A percentile compares a stretch with the other conserved stretches of the same genome.
phyloP scores from a whole-genome alignment of 2,888 invertebrate genomes.

The Fissipunctia ypsillon region DNA sequence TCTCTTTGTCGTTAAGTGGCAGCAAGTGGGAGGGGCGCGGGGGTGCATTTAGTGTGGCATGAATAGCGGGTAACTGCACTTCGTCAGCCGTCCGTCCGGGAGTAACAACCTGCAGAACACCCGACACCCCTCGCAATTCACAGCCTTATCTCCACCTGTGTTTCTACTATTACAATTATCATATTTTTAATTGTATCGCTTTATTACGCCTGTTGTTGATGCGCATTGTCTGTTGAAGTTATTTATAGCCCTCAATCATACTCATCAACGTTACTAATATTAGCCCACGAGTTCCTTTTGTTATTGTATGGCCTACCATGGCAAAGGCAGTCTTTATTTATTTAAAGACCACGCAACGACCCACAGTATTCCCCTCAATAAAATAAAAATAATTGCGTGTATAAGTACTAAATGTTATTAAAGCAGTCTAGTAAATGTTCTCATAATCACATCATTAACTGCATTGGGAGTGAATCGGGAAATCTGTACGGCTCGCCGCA shows the following conservation, averaged over 20 bases:
- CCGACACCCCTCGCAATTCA: conserved; percentile 73
- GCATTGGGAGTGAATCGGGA: conserved; percentile 76
- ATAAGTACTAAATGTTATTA: conserved; percentile 44
- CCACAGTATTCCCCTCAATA: conserved; percentile 4
- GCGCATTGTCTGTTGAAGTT: conserved; percentile 25
- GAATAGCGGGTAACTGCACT: conserved; percentile 89
- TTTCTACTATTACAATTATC: conserved; percentile 62
- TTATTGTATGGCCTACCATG: conserved; percentile 23
- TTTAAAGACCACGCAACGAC: conserved; percentile 35
- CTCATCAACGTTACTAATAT: conserved; percentile 31
- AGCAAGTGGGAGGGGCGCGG: conserved; percentile 76
- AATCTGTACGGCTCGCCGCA: conserved; percentile 82
- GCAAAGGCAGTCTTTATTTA: conserved; percentile 40
- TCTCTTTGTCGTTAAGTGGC: conserved; percentile 90
- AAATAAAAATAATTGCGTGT: conserved; percentile 40
- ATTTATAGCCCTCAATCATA: conserved; percentile 35
- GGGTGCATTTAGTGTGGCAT: conserved; percentile 87
- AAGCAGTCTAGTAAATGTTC: conserved; percentile 53
- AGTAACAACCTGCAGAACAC: conserved; percentile 85
- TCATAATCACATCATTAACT: conserved; percentile 77
- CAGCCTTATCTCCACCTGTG: conserved; percentile 74
- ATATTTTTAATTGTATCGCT: conserved; percentile 41
- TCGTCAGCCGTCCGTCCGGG: conserved; percentile 88
- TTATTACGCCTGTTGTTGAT: conserved; percentile 21
- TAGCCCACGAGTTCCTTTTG: conserved; percentile 30